Base-by-base conservation (phyloP, 2,888 invertebrate species). In the Mimachlamys varia region DNA sequence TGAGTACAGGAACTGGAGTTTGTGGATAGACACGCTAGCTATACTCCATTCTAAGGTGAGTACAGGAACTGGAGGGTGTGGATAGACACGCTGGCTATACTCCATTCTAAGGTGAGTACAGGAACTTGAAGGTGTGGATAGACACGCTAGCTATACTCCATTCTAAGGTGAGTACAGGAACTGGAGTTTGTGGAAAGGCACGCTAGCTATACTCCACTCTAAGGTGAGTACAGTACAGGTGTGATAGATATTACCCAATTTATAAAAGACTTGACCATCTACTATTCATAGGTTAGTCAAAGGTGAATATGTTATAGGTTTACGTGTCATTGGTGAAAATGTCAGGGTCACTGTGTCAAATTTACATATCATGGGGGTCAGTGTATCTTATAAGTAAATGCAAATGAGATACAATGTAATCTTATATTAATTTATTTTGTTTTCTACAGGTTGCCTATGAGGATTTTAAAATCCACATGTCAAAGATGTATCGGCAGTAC, bases 121-220 rank as follows among this genome's bases (percentile, higher is more conserved):
- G 99, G 10, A 99, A 99, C 27, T 99, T 99, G 99, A 97, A 99
- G 92, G 99, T 99, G 33, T 99, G 99, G 99, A 99, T 99, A 12
- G 99, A 99, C 96, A 99, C 99, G 0, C 97, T 99, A 92, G 99
- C 99, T 88, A 99, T 99, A 95, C 99, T 99, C 0, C 99, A 99
- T 97, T 99, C 99, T 0, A 99, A 99, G 98, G 99, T 98, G 96
- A 96, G 95, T 22, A 62, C 22, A 7, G 44, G 3, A 7, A 7
- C 44, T 44, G 44, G 44, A 44, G 7, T 3, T 3, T 44, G 44
- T 44, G 44, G 44, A 44, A 5, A 44, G 44, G 7, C 44, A 44
- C 44, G 44, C 44, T 44, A 7, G 44, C 44, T 7, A 44, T 44
- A 7, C 44, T 44, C 44, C 44, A 44, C 44, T 44, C 44, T 44